Base-by-base conservation (phyloP, 1,140 invertebrate species). In the Augochlora pura region DNA sequence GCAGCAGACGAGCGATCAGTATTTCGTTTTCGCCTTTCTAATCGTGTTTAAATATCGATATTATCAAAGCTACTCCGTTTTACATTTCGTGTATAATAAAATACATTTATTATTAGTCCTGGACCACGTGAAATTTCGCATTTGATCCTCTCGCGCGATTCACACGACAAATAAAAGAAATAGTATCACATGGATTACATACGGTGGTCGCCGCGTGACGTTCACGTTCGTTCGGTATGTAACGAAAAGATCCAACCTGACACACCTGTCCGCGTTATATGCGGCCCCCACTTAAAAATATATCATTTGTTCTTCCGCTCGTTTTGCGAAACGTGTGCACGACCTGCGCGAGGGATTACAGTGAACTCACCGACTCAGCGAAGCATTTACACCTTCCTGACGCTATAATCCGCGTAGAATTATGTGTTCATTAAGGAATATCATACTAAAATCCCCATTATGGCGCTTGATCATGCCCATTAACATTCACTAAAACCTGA, bases 11-110 rank as follows among this genome's bases (percentile, higher is more conserved):
- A 52, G 49, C 49, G 16, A 46, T 46, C 14, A 3, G 10, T 12
- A 12, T 46, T 52, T 7, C 3, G 7, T 32, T 32, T 7, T 14
- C n/a, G 14, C 2, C 21, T 16, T 8, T 9, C 25, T 52, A n/a
- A 39, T 27, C 14, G 42, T 27, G 57, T 23, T 52, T 81, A 46
- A 38, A 38, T 79, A 72, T 42, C 25, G 39, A 64, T 54, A 72
- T 63, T 77, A 77, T 39, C 62, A 81, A 81, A 81, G 81, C 70
- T 77, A 80, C 46, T 68, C 63, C 21, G 52, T 65, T 64, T 84
- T 54, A 77, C 39, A 21, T 84, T 52, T 18, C n/a, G 59, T 81
- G 71, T 81, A 86, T 86, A 85, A 80, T 86, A 86, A 86, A 86
- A 86, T 85, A 86, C 72, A 75, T 79, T 69, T 77, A 81, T 57